phyloP scores from a whole-genome alignment of 2,888 invertebrate species.

The Platynereis dumerilii region DNA sequence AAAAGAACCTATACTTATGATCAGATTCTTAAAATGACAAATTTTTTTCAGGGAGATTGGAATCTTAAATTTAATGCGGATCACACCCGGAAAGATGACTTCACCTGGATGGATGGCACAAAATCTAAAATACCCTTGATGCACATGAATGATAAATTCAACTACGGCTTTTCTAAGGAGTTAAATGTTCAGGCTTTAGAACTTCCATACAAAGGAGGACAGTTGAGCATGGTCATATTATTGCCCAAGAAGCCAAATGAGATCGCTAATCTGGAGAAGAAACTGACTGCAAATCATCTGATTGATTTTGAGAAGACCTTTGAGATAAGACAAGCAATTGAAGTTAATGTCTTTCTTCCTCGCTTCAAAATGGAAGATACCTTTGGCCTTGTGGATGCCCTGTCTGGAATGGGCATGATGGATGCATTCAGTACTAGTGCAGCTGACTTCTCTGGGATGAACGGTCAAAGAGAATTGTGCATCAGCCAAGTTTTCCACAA shows the following conservation, averaged over 20 bases:
- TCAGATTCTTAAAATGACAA: too few relatives aligned
- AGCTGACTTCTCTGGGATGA: slow-evolving; percentile 57
- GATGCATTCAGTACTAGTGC: slow-evolving; percentile 37
- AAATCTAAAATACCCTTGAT: slow-evolving; percentile 7
- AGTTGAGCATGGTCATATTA: slow-evolving; percentile 49
- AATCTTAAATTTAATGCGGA: slow-evolving; percentile 2
- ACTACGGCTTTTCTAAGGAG: slow-evolving; percentile 61
- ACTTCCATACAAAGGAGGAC: slow-evolving; percentile 70
- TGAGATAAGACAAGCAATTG: not conserved
- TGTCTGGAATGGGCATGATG: slow-evolving; percentile 34
- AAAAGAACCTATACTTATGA: too few relatives aligned
- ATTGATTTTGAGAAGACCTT: slow-evolving; percentile 11
- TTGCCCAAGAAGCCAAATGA: slow-evolving; percentile 48
- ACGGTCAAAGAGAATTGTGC: slow-evolving; percentile 38
- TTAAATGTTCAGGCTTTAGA: slow-evolving; percentile 78
- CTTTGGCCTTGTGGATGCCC: slow-evolving; percentile 29
- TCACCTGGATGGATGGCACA: not conserved
- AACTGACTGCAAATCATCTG: slow-evolving; percentile 24
- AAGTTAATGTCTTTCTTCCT: slow-evolving; percentile 27
- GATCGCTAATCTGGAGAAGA: slow-evolving; percentile 29
- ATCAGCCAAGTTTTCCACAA: slow-evolving; percentile 56
- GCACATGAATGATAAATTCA: slow-evolving; percentile 7
- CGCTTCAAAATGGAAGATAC: slow-evolving; percentile 36
- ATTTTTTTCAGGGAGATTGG: slow-evolving; percentile 22
- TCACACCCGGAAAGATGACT: not conserved